Conservation (phyloP, 2,797 vertebrate species). For the Adrianichthys oophorus region DNA sequence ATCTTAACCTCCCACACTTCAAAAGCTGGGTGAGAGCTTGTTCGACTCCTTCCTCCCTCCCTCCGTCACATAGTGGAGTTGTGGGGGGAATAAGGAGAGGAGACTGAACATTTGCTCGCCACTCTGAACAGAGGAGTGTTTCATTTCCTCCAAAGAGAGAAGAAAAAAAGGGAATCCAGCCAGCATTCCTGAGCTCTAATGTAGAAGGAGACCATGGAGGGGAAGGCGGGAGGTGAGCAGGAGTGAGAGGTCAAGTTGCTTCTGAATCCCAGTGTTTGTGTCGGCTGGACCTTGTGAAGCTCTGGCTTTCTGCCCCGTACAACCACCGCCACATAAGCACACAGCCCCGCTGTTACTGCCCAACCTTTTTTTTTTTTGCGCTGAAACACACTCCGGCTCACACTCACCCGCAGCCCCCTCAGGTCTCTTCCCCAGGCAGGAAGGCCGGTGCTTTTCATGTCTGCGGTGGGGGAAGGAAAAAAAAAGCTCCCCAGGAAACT, state of each 20-base stretch:
- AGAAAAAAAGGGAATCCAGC: constrained; percentile 60
- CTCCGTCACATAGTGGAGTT: constrained; percentile 38
- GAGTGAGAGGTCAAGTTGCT: constrained; percentile 74
- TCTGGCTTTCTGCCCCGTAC: constrained; percentile 73
- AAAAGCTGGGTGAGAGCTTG: constrained; percentile 69
- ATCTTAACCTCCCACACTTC: constrained; percentile 89
- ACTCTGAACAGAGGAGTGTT: constrained; percentile 83
- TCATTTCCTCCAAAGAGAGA: constrained; percentile 80
- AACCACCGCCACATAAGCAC: constrained; percentile 47
- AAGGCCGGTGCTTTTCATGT: constrained; percentile 87
- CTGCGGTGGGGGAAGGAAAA: constrained; percentile 73
- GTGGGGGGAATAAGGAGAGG: constrained; percentile 28
- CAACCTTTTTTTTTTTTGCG: constrained; percentile 7
- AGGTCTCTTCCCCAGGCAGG: constrained; percentile 80
- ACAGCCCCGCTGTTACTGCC: constrained; percentile 49
- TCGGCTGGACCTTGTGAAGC: constrained; percentile 79
- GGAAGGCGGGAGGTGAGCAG: constrained; percentile 26
- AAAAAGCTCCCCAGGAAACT: constrained; percentile 87
- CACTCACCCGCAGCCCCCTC: constrained; percentile 51
- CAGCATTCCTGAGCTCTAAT: constrained; percentile 82
- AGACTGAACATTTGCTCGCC: constrained; percentile 61
- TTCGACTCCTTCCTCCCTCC: constrained; percentile 44
- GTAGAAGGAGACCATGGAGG: constrained; percentile 62
- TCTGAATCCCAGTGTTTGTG: constrained; percentile 85
- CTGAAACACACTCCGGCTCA: constrained; percentile 13